These are phyloP conservation scores for Phocoena sinus DNA, from an alignment of 2,113 vertebrate species.

Conservation along the genomic window DNA sequence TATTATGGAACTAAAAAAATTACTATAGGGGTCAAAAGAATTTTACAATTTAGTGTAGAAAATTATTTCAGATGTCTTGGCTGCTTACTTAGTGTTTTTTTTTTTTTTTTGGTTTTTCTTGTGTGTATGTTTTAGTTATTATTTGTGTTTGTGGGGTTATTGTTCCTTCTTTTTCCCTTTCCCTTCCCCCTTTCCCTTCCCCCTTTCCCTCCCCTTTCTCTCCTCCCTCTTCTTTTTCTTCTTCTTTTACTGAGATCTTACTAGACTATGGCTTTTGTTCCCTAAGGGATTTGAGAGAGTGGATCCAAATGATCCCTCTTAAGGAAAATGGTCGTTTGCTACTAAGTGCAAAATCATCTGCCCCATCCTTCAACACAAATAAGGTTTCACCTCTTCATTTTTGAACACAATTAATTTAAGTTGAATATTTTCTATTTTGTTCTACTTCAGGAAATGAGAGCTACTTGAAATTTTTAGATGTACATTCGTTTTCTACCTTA, in stretches of 20 bases:
- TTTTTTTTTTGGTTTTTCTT: neutral
- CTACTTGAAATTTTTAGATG: slow-evolving; percentile 72
- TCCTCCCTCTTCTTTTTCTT: neutral
- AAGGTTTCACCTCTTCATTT: slow-evolving; percentile 72
- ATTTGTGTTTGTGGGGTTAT: neutral
- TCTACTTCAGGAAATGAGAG: slow-evolving; percentile 71
- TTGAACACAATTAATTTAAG: slow-evolving; percentile 69
- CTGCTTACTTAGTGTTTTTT: slow-evolving; percentile 32
- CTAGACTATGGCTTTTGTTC: slow-evolving; percentile 25
- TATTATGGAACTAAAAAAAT: slow-evolving; percentile 37
- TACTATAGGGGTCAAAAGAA: neutral
- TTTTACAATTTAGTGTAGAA: slow-evolving; percentile 27
- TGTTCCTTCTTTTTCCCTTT: neutral
- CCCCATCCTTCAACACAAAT: slow-evolving; percentile 71
- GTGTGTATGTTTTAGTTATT: neutral
- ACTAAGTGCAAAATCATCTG: slow-evolving; percentile 55
- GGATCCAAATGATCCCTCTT: slow-evolving; percentile 69
- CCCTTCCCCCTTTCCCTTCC: too few relatives aligned
- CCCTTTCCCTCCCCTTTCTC: too few relatives aligned
- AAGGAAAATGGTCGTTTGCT: slow-evolving; percentile 75
- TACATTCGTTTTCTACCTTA: neutral
- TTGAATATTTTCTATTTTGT: slow-evolving; percentile 77
- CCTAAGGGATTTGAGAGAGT: slow-evolving; percentile 37
- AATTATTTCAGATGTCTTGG: slow-evolving; percentile 46
- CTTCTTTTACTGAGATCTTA: neutral